Evolutionary conservation across 2,888 invertebrate species (phyloP).

Genomic region (Diplolepis rosae): DNA sequence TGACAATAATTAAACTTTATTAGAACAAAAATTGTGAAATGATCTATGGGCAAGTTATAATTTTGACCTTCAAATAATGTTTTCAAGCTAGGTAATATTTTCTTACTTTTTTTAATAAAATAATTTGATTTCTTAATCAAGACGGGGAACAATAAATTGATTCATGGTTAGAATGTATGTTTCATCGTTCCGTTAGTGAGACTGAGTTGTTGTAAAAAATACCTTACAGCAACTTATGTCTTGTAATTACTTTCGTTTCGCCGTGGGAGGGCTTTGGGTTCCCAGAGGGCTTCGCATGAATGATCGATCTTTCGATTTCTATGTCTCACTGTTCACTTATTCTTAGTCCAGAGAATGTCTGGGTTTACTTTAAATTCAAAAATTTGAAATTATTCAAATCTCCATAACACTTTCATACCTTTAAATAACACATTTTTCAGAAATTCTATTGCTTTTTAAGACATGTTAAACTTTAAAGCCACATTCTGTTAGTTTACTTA

Average conservation of each 20-base stretch:
- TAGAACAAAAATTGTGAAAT: neutral
- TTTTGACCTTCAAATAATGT: no score
- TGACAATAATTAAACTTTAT: neutral
- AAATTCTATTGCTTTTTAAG: no score
- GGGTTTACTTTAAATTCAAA: no score
- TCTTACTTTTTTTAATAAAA: neutral
- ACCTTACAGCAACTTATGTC: conserved; percentile 21
- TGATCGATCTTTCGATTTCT: conserved; percentile 27
- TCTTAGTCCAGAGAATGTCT: neutral
- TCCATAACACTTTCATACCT: no score
- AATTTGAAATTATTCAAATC: no score
- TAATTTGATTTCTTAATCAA: neutral
- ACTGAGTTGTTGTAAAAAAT: conserved; percentile 13
- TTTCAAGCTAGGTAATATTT: no score
- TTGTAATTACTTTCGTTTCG: conserved; percentile 24
- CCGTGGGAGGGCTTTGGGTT: conserved; percentile 27
- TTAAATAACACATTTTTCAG: no score
- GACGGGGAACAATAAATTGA: conserved; percentile 2
- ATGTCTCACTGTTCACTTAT: conserved; percentile 18
- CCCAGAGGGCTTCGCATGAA: conserved; percentile 27
- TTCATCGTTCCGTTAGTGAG: neutral
- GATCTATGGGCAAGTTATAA: no score
- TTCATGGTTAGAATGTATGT: conserved; percentile 1
- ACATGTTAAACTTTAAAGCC: no score
- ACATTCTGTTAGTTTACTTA: no score